phyloP scores from a whole-genome alignment of 2,888 invertebrate species.

The Drosophila multiciliata region DNA sequence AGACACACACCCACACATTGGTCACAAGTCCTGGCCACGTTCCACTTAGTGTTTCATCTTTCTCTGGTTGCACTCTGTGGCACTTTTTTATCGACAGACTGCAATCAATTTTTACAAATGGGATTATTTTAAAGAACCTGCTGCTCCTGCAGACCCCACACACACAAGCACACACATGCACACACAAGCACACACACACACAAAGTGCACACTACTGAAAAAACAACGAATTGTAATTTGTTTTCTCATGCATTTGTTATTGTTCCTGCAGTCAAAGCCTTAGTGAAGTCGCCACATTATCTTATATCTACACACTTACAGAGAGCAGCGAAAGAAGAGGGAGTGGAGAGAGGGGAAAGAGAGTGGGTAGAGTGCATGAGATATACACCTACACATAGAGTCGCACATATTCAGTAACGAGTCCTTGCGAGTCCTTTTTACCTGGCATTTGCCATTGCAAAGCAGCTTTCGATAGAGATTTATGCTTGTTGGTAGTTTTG shows the following conservation, averaged over 20 bases:
- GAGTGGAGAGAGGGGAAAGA: constrained; percentile 8
- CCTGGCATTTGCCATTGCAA: constrained; percentile 64
- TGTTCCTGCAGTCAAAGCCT: constrained; percentile 70
- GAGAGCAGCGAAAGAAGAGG: neutral
- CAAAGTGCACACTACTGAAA: constrained; percentile 11
- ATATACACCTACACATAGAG: constrained; percentile 18
- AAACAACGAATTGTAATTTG: constrained; percentile 76
- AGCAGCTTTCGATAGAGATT: constrained; percentile 80
- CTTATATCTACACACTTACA: constrained; percentile 61
- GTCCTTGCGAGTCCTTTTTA: constrained; percentile 30
- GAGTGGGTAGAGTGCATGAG: neutral
- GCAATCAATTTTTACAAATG: constrained; percentile 81
- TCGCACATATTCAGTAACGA: constrained; percentile 36
- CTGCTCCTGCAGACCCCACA: constrained; percentile 18
- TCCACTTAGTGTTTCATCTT: constrained; percentile 65
- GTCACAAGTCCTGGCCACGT: constrained; percentile 46
- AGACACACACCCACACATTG: constrained; percentile 35
- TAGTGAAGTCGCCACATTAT: constrained; percentile 77
- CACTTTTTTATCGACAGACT: constrained; percentile 77
- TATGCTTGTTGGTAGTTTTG: constrained; percentile 80
- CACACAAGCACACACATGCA: neutral
- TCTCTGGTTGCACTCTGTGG: constrained; percentile 25
- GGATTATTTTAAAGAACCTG: constrained; percentile 74
- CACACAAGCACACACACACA: neutral
- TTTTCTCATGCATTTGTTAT: constrained; percentile 80